Evolutionary conservation across 2,113 vertebrate genomes (phyloP).

Genomic region (Trichechus manatus): DNA sequence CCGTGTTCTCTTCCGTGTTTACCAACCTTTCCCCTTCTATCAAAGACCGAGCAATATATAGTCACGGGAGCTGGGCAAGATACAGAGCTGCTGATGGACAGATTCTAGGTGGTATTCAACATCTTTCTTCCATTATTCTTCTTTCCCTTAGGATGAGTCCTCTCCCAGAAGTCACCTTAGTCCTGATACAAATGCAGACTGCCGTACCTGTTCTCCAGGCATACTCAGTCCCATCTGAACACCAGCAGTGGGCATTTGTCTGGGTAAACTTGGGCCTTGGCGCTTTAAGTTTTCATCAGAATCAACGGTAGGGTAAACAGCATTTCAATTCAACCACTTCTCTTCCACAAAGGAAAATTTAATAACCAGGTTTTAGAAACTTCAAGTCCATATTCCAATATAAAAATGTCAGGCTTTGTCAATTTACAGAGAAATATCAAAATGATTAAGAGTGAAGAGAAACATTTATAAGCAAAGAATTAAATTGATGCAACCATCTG

Average conservation of each 20-base stretch:
- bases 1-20: not conserved
- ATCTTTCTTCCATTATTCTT: not conserved
- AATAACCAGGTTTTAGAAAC: conserved; percentile 51
- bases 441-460: conserved; percentile 48
- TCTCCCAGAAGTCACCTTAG: not conserved
- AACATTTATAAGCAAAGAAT: conserved; percentile 59
- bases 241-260: not conserved
- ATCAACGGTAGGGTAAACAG: conserved; percentile 12
- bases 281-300: conserved; percentile 23
- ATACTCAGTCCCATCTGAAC: not conserved
- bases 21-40: not conserved
- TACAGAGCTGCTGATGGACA: not conserved
- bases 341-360: conserved; percentile 56
- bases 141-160: not conserved
- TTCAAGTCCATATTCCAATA: conserved; percentile 53
- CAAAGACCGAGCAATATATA: not conserved
- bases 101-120: not conserved
- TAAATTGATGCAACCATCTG: not conserved
- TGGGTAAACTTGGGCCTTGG: rapidly evolving
- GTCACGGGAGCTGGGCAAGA: not conserved
- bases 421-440: conserved; percentile 48
- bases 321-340: conserved; percentile 51
- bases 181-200: not conserved
- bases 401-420: conserved; percentile 72
- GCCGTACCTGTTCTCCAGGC: not conserved